These are phyloP conservation scores for Callyntrura guangdongensis DNA, from an alignment of 2,888 invertebrate genomes.

Conservation along the genomic window DNA sequence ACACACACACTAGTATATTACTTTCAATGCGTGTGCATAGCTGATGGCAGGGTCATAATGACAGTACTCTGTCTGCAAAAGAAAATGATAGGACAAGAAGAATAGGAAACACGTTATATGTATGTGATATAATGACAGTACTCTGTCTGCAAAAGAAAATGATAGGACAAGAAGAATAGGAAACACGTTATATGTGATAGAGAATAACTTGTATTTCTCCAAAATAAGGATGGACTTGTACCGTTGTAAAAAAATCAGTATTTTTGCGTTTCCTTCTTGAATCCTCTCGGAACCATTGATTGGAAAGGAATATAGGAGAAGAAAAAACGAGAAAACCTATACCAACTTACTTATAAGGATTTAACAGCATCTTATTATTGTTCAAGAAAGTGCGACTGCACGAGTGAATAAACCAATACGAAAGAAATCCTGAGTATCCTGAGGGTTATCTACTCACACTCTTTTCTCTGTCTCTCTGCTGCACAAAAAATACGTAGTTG, in stretches of 20 bases:
- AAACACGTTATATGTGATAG: background rate
- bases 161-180: conserved; percentile 31
- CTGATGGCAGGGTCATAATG: background rate
- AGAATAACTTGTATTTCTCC: background rate
- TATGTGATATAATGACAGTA: background rate
- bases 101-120: conserved; percentile 18
- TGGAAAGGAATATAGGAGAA: background rate
- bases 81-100: conserved; percentile 38
- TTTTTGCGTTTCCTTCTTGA: conserved; percentile 21
- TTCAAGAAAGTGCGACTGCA: conserved; percentile 13
- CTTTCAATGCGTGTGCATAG: background rate
- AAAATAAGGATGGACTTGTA: background rate
- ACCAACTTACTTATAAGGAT: too few relatives aligned
- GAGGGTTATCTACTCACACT: background rate
- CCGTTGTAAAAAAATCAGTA: conserved; percentile 56
- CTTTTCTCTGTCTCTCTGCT: too few relatives aligned
- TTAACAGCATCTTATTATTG: conserved; percentile 37
- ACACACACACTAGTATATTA: too few relatives aligned
- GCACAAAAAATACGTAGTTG: background rate
- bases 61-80: background rate
- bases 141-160: background rate
- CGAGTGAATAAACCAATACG: conserved; percentile 17
- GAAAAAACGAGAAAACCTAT: background rate
- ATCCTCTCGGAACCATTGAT: background rate
- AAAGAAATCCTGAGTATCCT: background rate